phyloP scores from a whole-genome alignment of 2,113 vertebrate species.

The Tichodroma muraria region DNA sequence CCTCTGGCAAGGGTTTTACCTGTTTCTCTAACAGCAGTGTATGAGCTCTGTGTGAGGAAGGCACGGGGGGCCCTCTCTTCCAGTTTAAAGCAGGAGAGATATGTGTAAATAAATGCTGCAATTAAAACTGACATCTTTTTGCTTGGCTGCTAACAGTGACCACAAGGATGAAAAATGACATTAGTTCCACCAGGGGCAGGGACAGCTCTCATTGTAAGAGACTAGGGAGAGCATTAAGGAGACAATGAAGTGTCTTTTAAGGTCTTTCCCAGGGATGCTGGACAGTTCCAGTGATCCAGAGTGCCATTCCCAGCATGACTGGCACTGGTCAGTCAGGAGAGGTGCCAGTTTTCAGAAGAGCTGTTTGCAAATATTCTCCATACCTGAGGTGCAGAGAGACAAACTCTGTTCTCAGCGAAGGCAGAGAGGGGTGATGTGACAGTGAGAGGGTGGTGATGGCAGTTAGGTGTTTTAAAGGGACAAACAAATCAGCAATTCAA shows the following conservation, averaged over 20 bases:
- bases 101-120: conserved; percentile 3
- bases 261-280: neutral
- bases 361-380: neutral
- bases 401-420: neutral
- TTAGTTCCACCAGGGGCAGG: neutral
- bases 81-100: neutral
- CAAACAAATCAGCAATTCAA: neutral
- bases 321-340: neutral
- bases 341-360: neutral
- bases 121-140: conserved; percentile 7
- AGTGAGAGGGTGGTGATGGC: neutral
- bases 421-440: neutral
- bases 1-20: neutral
- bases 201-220: fast-evolving
- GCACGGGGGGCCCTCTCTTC: neutral
- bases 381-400: neutral
- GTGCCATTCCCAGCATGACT: neutral
- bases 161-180: conserved; percentile 13
- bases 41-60: neutral
- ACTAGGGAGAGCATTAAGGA: neutral
- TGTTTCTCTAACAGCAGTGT: neutral
- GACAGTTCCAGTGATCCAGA: neutral
- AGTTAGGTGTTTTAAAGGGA: neutral
- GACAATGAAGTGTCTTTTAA: neutral
- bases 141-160: neutral